phyloP scores from a whole-genome alignment of 2,797 vertebrate species.

The Cetoscarus ocellatus region DNA sequence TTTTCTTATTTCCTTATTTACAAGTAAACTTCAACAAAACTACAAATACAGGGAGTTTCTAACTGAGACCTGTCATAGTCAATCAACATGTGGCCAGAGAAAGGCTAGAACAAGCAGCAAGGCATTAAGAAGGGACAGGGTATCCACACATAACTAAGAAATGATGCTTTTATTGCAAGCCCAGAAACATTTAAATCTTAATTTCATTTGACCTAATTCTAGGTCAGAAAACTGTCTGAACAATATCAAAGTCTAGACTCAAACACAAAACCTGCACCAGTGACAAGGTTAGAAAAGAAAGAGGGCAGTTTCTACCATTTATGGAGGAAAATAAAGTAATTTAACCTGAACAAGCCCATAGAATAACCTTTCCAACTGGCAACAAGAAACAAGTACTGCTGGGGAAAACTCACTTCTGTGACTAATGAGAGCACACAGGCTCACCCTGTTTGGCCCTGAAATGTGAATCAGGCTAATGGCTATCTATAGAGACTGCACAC shows the following conservation, averaged over 20 bases:
- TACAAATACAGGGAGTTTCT: too few species aligned
- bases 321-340: too few species aligned
- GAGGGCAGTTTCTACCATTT: not conserved
- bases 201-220: not conserved
- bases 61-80: too few species aligned
- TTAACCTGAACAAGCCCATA: constrained; percentile 1
- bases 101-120: too few species aligned
- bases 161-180: not conserved
- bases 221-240: not conserved
- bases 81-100: too few species aligned
- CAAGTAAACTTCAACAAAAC: too few species aligned
- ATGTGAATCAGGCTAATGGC: constrained; percentile 66
- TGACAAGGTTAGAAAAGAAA: not conserved
- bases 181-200: not conserved
- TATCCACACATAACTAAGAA: not conserved
- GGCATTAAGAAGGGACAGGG: too few species aligned
- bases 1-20: not conserved
- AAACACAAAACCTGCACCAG: not conserved
- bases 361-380: constrained; percentile 15
- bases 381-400: constrained; percentile 20
- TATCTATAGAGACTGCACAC: constrained; percentile 54
- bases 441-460: constrained; percentile 54
- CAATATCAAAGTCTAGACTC: not conserved
- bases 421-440: constrained; percentile 48
- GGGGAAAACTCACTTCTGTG: constrained; percentile 34